A percentile compares a stretch with the other conserved stretches of the same genome.
phyloP scores from a whole-genome alignment of 2,888 invertebrate genomes.

The Hemicrepidius hirtus region DNA sequence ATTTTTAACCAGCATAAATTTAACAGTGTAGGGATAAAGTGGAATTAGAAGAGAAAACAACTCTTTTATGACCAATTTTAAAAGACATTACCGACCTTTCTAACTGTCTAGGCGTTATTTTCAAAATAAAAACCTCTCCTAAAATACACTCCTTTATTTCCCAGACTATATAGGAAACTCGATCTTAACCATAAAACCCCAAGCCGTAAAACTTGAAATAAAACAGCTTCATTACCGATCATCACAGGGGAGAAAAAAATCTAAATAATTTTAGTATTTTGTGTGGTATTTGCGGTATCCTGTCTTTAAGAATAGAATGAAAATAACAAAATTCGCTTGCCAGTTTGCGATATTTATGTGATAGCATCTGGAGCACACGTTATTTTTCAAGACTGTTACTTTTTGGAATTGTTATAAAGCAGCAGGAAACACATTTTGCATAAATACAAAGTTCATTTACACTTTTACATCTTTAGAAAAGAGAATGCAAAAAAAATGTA shows the following conservation, averaged over 20 bases:
- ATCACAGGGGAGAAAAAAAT: background rate
- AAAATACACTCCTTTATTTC: background rate
- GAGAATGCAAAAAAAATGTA: background rate
- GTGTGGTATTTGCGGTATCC: slow-evolving; percentile 25
- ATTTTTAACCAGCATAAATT: slow-evolving; percentile 28
- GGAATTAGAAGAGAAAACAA: slow-evolving; percentile 11
- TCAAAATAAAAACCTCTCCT: background rate
- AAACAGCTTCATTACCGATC: background rate
- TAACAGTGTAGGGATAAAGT: background rate
- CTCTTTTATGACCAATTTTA: slow-evolving; percentile 8
- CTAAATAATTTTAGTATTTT: slow-evolving; percentile 11
- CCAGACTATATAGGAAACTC: background rate
- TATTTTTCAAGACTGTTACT: slow-evolving; percentile 8
- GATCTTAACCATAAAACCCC: background rate
- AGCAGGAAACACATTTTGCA: slow-evolving; percentile 28
- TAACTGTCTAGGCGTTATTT: background rate
- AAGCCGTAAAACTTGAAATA: background rate
- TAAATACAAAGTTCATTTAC: slow-evolving; percentile 32
- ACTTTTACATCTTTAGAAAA: background rate
- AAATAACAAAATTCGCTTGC: slow-evolving; percentile 21
- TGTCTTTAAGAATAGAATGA: slow-evolving; percentile 8
- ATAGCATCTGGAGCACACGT: slow-evolving; percentile 25
- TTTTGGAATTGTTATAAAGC: slow-evolving; percentile 19
- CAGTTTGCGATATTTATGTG: slow-evolving; percentile 18
- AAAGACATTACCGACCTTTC: slow-evolving; percentile 20